Base-by-base conservation (phyloP, 2,888 invertebrate species). In the Chaetogeoica ovagalla region DNA sequence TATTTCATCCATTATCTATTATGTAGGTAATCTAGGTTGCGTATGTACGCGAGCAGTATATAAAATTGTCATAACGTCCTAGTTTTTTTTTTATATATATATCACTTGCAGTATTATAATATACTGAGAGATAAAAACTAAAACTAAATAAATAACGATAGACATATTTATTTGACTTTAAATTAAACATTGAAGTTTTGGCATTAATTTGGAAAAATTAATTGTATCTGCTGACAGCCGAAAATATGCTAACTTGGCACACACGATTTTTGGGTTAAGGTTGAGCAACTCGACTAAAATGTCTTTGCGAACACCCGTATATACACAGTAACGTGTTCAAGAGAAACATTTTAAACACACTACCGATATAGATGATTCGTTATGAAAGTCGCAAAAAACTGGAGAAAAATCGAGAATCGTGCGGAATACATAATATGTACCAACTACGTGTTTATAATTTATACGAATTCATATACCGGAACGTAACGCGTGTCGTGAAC, bases 231-330 rank as follows among this genome's bases (percentile, higher is more conserved):
- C 43, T 59, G 66, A 68, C 66, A 68, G 76, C 30, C 59, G 68
- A 59, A 68, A 60, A 68, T 37, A 15, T 60, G 23, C 57, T 19
- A 55, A 55, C 55, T 71, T 68, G 76, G 68, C 68, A 76, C 30
- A 68, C 23, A 43, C 48, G 17, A 48, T 76, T 76, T 68, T 7
- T 68, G 39, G 76, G 68, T 76, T 76, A 76, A 76, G 68, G 76
- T 43, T 68, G 17, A 48, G 43, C 48, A 9, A 43, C 23, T 52
- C 19, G 19, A 52, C 23, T 68, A 19, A 19, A 7, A 17, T 68
- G 39, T 68, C n/a, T 11, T 37, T 39, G 11, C n/a, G 30, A 62
- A 65, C 43, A 43, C 30, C 1, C 30, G 11, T 48, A 23, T 15
- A 15, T 17, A 59, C 15, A 48, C 15, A 48, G 3, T 43, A 23